Base-by-base conservation (phyloP, 2,113 vertebrate species). In the Chauna torquata region DNA sequence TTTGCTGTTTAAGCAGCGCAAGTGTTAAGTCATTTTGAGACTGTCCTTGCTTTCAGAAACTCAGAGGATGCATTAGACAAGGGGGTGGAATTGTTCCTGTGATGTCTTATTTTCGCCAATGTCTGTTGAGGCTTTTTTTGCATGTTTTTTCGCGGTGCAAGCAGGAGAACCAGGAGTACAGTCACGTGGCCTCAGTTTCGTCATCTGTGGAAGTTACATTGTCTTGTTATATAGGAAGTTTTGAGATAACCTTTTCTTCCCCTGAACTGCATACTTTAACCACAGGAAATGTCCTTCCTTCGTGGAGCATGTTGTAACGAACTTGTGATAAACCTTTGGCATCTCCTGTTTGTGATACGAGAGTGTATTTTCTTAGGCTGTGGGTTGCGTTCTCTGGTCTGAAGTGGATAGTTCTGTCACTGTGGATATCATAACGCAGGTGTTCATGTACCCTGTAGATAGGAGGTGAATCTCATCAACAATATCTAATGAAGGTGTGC, bases 221-320 rank as follows among this genome's bases (percentile, higher is more conserved):
- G 36, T 57, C 61, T 92, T 88, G 47, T 82, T 94, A n/a, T 9
- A 44, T 83, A 89, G 88, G 91, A 97, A 97, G 77, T 72, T 92
- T 74, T 75, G 57, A 86, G 86, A 57, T 45, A 74, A 34, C 11
- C 45, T 58, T 84, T 93, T 57, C 13, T 92, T 71, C 18, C 57
- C 7, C 24, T 76, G 47, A 71, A 11, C 30, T 86, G 36, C 71
- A n/a, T 74, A 10, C 20, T 70, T 84, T 32, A 94, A 83, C 74
- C 65, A 34, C 62, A 82, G 58, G 66, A 85, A 65, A 44, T 65
- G 65, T 77, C 34, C 49, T 81, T 88, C 49, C 3, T 34, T 76
- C 36, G 25, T 10, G 65, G 40, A 44, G 30, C 34, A 15, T 40
- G 38, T 85, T 1, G 2, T 24, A 91, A 57, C 49, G 69, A 55